Evolutionary conservation across 2,113 vertebrate genomes (phyloP), one percentile per base, ranked within the genome.

Genomic region (Micronycteris hirsuta): DNA sequence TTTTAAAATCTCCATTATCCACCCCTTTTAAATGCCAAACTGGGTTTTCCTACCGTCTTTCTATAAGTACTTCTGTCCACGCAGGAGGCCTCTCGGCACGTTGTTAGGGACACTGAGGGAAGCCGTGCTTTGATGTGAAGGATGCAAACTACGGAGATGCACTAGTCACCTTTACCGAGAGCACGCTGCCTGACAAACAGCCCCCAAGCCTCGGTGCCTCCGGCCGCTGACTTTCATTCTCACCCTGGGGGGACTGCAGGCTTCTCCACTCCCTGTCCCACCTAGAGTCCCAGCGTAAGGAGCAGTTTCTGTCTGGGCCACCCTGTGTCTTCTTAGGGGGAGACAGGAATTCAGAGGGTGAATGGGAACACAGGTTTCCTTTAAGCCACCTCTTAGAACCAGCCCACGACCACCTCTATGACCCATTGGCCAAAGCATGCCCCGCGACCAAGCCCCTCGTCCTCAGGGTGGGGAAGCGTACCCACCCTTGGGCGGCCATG

Each of bases 371-470:
- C 5, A n/a, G 78, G 6, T 54, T 24, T 10, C 36, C 70, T 41
- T 81, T 28, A 43, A 74, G 58, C 36, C 52, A 31, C n/a, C 49
- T 52, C 58, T 77, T n/a, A 80, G 86, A 93, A 31, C 5, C 0
- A 2, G 45, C 11, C 15, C 45, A 0, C 33, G 3, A 26, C 26
- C 41, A 10, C 16, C 38, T 17, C 63, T 24, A 0, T 2, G 0
- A 28, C 28, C 24, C 19, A 0, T 1, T 11, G 38, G 78, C 61
- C 73, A 56, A 15, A 93, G 67, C 36, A 65, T 41, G 82, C 8
- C 49, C 43, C 8, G 9, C 5, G 4, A 13, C 49, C 33, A 49
- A 7, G n/a, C 3, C 28, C 26, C 0, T 16, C 10, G 1, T 22
- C 31, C 1, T 0, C 7, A 0, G 82, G 31, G 11, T 4, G 26